These are phyloP conservation scores for Neoarius graeffei DNA, from an alignment of 2,113 vertebrate species.

Conservation along the genomic window DNA sequence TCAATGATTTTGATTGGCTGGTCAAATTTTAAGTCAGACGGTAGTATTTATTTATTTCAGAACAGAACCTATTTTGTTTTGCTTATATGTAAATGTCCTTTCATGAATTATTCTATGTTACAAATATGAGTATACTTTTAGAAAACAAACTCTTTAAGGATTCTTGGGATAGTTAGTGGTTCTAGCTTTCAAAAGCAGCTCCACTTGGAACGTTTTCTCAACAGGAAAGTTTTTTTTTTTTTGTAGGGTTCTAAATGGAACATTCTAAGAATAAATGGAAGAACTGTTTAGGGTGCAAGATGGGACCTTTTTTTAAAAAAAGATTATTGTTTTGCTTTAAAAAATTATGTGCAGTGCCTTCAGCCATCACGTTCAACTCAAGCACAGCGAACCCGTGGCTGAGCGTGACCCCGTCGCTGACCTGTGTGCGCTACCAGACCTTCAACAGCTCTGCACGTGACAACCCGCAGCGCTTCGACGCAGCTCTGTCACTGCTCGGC, in stretches of 20 bases:
- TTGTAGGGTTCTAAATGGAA: neutral
- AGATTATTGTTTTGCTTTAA: neutral
- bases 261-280: neutral
- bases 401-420: conserved; percentile 75
- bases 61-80: neutral
- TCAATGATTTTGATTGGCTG: neutral
- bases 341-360: conserved; percentile 62
- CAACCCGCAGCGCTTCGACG: conserved; percentile 77
- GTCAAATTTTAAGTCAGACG: neutral
- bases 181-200: neutral
- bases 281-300: neutral
- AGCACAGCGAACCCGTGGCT: conserved; percentile 80
- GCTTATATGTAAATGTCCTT: neutral
- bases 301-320: neutral
- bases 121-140: neutral
- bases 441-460: conserved; percentile 73
- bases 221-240: neutral
- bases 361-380: conserved; percentile 77
- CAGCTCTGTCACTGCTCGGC: conserved; percentile 74
- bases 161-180: neutral
- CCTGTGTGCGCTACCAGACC: conserved; percentile 77
- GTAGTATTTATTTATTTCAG: neutral
- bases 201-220: neutral
- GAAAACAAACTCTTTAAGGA: neutral
- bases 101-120: neutral